Evolutionary conservation across 2,888 invertebrate species (phyloP), one percentile per base, ranked within the genome.

Genomic region (Prionchulus punctatus): DNA sequence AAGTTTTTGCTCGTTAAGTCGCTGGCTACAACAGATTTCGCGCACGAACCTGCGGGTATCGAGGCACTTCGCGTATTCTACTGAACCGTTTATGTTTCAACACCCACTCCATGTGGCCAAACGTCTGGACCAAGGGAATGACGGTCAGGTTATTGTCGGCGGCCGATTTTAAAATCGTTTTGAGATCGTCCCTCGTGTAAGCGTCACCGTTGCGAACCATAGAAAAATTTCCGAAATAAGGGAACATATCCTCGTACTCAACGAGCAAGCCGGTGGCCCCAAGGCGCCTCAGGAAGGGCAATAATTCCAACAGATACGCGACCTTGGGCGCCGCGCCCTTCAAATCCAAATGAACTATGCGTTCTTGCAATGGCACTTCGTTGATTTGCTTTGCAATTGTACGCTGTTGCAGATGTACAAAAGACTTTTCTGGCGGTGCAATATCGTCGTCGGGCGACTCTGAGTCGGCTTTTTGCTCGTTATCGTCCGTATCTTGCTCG

Each of bases 201-300:
- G 80, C 78, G 68, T 83, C 81, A 1, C 70, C 72, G 2, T 82
- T 80, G 45, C 80, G 77, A 43, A 84, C 72, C 61, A 79, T 79
- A 30, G 70, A 70, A 4, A 84, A 70, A 4, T 67, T 43, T 3
- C 79, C 82, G 31, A 75, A 71, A 69, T 82, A 88, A 0, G 87
- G 86, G 71, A 87, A 87, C 83, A 84, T 86, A 65, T 88, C 87
- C 70, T 88, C 87, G 69, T 87, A 88, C 68, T 88, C 87, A 36
- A 88, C 76, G 2, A 87, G 42, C 15, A 42, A 3, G 23, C 53
- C 54, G 2, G 83, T 86, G 0, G 81, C 85, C n/a, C 85, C 83
- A 43, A 81, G 67, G 27, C 73, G 73, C 52, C 75, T 76, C 7
- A 85, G 67, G 58, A 80, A 71, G 0, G 79, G 79, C 57, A 86